These are phyloP conservation scores for Zaprionus africanus DNA, from an alignment of 1,140 invertebrate species.

Conservation along the genomic window DNA sequence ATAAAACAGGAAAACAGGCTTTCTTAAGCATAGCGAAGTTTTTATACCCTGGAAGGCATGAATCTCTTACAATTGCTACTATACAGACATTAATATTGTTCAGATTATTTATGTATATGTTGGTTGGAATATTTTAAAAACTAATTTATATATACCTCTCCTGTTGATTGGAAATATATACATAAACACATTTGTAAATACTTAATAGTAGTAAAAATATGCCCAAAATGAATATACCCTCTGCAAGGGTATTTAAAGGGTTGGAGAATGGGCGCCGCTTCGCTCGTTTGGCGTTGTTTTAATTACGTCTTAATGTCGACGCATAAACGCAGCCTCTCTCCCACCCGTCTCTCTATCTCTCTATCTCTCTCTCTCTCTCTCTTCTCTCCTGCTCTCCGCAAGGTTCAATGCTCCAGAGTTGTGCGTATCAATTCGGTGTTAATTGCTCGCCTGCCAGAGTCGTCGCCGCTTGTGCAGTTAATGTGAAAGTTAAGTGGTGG, in stretches of 20 bases:
- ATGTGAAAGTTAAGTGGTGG: conserved; percentile 44
- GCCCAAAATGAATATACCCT: background rate
- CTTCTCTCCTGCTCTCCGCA: background rate
- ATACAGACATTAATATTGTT: no score
- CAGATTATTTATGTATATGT: no score
- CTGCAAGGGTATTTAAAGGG: conserved; percentile 24
- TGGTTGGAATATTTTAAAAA: no score
- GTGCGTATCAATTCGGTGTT: conserved; percentile 78
- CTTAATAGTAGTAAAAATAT: no score
- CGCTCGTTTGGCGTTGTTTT: conserved; percentile 75
- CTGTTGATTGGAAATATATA: no score
- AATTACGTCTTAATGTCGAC: conserved; percentile 81
- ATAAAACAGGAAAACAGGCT: background rate
- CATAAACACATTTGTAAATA: no score
- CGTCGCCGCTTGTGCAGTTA: conserved; percentile 30
- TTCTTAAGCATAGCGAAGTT: no score
- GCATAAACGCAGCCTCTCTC: conserved; percentile 51
- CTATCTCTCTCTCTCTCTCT: background rate
- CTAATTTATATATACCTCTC: no score
- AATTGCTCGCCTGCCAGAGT: conserved; percentile 65
- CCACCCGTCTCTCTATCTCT: background rate
- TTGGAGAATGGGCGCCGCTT: conserved; percentile 23
- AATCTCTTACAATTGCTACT: no score
- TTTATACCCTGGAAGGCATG: no score
- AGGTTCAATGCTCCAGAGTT: conserved; percentile 48